These are phyloP conservation scores for Pipistrellus pygmaeus DNA, from an alignment of 2,797 vertebrate genomes.

Conservation along the genomic window DNA sequence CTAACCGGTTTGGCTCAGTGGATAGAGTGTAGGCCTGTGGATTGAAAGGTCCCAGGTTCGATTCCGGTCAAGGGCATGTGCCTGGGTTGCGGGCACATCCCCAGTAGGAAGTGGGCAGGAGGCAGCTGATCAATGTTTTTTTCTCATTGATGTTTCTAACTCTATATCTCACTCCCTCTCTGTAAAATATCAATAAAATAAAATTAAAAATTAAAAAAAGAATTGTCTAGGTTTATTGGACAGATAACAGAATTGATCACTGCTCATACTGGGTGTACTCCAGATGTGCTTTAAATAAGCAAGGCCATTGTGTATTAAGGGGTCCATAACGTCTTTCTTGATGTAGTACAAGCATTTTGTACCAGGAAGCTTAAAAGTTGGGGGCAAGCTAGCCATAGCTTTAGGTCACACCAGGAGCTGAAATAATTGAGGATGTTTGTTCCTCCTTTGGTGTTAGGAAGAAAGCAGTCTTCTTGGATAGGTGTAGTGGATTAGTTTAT, in stretches of 20 bases:
- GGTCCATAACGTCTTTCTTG: background rate
- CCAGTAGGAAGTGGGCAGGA: no score
- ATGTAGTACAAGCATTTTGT: conserved; percentile 4
- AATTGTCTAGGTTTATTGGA: background rate
- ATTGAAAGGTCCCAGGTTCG: no score
- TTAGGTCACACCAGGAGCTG: background rate
- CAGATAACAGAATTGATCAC: conserved; percentile 3
- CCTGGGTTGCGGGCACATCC: no score
- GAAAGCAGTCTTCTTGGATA: conserved; percentile 11
- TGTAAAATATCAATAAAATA: no score
- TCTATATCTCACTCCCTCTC: no score
- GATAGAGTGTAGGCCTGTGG: no score
- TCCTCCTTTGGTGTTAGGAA: background rate
- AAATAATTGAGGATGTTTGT: background rate
- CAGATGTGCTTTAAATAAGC: conserved; percentile 36
- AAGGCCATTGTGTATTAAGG: background rate
- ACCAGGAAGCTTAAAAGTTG: background rate
- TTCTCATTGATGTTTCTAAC: no score
- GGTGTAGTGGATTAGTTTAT: background rate
- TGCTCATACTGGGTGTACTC: background rate
- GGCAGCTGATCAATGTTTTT: no score
- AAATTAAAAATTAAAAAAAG: no score
- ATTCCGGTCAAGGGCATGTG: no score
- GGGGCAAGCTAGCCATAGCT: background rate
- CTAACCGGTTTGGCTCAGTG: no score